phyloP scores from a whole-genome alignment of 2,113 vertebrate genomes.

The Oceanodroma tethys region DNA sequence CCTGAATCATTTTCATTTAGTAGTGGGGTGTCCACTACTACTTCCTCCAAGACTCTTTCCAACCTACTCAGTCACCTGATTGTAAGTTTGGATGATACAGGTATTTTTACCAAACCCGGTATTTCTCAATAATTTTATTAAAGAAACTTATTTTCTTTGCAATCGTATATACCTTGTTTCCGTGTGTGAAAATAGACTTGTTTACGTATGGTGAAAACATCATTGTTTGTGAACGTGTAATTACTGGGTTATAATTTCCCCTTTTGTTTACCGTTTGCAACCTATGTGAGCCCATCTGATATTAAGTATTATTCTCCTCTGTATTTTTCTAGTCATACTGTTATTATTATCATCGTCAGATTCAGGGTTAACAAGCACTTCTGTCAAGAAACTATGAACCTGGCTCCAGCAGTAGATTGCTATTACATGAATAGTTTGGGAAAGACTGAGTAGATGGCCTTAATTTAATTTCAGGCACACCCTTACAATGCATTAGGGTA shows the following conservation, averaged over 20 bases:
- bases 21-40: not conserved
- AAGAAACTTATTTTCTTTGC: not conserved
- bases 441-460: not conserved
- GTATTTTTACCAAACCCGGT: not conserved
- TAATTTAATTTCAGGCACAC: slow-evolving; percentile 32
- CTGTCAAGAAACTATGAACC: not conserved
- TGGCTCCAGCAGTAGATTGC: slow-evolving; percentile 1
- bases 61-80: not conserved
- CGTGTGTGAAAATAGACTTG: not conserved
- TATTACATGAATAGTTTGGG: slow-evolving; percentile 16
- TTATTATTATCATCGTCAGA: not conserved
- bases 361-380: not conserved
- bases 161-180: not conserved
- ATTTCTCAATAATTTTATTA: not conserved
- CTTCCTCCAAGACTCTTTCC: not conserved
- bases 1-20: not conserved
- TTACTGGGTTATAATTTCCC: not conserved
- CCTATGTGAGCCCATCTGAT: not conserved
- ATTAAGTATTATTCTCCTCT: slow-evolving; percentile 18
- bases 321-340: not conserved
- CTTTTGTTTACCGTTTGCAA: slow-evolving; percentile 31
- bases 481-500: not conserved
- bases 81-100: not conserved
- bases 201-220: not conserved
- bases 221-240: not conserved